Conservation (phyloP, 2,797 vertebrate genomes). For the Syngnathus rostellatus region DNA sequence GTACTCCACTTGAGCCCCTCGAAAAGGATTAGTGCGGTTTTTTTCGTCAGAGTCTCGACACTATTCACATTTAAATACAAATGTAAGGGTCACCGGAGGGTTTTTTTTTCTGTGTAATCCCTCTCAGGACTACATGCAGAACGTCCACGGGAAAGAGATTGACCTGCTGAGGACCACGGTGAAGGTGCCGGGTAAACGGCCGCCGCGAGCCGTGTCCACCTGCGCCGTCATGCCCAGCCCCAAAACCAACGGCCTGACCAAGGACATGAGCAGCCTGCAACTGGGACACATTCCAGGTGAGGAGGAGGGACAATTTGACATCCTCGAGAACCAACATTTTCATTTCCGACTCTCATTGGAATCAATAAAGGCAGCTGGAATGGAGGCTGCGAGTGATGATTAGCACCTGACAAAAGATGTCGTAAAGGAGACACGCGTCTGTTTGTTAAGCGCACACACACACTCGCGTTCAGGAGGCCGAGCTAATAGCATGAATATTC, state of each 20-base stretch:
- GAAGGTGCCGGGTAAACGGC: constrained; percentile 92
- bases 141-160: constrained; percentile 93
- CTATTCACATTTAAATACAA: neutral
- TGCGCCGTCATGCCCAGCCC: constrained; percentile 80
- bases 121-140: constrained; percentile 95
- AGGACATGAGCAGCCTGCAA: constrained; percentile 91
- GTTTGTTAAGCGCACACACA: constrained; percentile 7
- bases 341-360: neutral
- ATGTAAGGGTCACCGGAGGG: neutral
- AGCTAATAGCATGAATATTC: constrained; percentile 99
- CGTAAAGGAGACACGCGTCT: constrained; percentile 32
- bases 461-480: constrained; percentile 76
- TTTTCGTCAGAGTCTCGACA: constrained; percentile 9
- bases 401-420: constrained; percentile 27
- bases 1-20: constrained; percentile 28
- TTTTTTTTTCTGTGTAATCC: neutral
- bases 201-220: constrained; percentile 84
- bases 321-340: neutral
- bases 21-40: constrained; percentile 33
- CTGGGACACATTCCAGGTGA: constrained; percentile 82
- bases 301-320: neutral
- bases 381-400: constrained; percentile 1
- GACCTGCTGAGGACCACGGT: constrained; percentile 94
- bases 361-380: neutral
- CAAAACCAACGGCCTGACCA: constrained; percentile 87